A percentile compares a stretch with the other conserved stretches of the same genome.
Evolutionary conservation across 2,888 invertebrate species (phyloP).

Genomic region (Subacronicta megacephala): DNA sequence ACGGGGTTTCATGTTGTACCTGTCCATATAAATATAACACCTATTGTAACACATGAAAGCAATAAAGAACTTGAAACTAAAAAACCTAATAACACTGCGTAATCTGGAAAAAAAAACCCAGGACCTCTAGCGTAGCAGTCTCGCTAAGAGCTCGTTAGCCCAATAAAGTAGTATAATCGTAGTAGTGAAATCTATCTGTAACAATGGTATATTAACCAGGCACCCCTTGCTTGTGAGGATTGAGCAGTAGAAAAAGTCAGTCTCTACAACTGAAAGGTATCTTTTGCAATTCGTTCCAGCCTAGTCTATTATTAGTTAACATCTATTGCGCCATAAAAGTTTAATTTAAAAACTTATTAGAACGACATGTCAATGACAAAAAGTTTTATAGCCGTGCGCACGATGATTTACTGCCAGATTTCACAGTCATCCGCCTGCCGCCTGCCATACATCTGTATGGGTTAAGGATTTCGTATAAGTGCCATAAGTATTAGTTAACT

Average conservation of each 20-base stretch:
- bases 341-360: constrained; percentile 51
- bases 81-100: too few species aligned
- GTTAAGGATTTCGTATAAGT: constrained; percentile 54
- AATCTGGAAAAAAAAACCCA: too few species aligned
- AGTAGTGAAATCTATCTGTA: too few species aligned
- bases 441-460: constrained; percentile 59
- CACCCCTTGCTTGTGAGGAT: not conserved
- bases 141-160: too few species aligned
- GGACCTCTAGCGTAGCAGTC: too few species aligned
- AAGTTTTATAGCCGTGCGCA: constrained; percentile 77
- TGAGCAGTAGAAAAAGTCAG: too few species aligned
- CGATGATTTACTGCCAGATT: constrained; percentile 82
- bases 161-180: too few species aligned
- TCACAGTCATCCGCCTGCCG: constrained; percentile 68
- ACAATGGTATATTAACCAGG: too few species aligned
- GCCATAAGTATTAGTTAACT: constrained; percentile 55
- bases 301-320: constrained; percentile 27
- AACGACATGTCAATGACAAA: constrained; percentile 71
- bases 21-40: too few species aligned
- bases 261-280: not conserved
- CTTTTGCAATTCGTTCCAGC: constrained; percentile 15
- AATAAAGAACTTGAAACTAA: too few species aligned
- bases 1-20: too few species aligned
- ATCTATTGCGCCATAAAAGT: constrained; percentile 45
- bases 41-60: too few species aligned